These are phyloP conservation scores for Mesopsocus fuscifrons DNA, from an alignment of 2,888 invertebrate genomes.

Conservation along the genomic window DNA sequence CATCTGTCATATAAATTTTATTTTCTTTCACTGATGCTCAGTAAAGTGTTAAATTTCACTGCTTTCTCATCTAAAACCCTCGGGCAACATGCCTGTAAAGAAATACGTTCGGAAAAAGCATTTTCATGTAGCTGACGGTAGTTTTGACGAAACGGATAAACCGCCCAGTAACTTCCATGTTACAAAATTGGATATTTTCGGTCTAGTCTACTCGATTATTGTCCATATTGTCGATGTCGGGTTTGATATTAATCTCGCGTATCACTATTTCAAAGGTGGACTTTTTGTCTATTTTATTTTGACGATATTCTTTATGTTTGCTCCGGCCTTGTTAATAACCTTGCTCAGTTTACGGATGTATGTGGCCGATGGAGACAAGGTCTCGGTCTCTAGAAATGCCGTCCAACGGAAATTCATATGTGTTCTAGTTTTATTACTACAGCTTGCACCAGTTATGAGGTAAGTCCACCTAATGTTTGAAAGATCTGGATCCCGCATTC, in stretches of 20 bases:
- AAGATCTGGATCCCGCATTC: too few relatives aligned
- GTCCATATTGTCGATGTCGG: constrained; percentile 49
- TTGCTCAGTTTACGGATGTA: constrained; percentile 56
- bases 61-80: too few relatives aligned
- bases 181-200: constrained; percentile 40
- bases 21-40: too few relatives aligned
- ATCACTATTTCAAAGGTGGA: constrained; percentile 35
- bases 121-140: constrained; percentile 9
- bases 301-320: constrained; percentile 47
- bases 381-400: constrained; percentile 34
- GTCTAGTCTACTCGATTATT: constrained; percentile 42
- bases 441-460: constrained; percentile 52
- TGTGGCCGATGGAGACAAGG: constrained; percentile 30
- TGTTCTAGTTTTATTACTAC: constrained; percentile 41
- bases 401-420: constrained; percentile 37
- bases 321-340: constrained; percentile 57
- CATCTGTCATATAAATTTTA: too few relatives aligned
- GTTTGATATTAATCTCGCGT: constrained; percentile 48
- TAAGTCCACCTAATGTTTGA: constrained; percentile 21
- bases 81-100: constrained; percentile 5
- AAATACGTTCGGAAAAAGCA: background rate
- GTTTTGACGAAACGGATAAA: constrained; percentile 35
- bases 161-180: constrained; percentile 37
- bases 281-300: constrained; percentile 41
- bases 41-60: too few relatives aligned